Evolutionary conservation across 1,140 invertebrate species (phyloP), one percentile per base, ranked within the genome.

Genomic region (Drosophila pectinifera): DNA sequence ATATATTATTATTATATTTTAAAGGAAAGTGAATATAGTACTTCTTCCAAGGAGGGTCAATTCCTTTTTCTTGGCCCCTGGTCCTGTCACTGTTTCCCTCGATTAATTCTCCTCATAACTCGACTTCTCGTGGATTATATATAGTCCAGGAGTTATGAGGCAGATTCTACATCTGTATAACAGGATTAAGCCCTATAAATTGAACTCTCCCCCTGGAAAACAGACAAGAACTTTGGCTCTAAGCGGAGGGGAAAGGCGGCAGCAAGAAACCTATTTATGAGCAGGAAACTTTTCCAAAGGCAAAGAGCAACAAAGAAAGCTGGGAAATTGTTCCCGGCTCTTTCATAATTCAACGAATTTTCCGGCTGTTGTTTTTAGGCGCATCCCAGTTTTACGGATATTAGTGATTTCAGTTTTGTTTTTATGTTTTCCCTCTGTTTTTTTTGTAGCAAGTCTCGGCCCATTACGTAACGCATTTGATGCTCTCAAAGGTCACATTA

Each of bases 401-500:
- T 46, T 75, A 46, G 57, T 54, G 69, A 54, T 58, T 69, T 36
- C 41, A 43, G 41, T 76, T 76, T 56, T 76, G 56, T 48, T 62
- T 74, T 74, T 63, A 36, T 39, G 51, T 55, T 54, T 28, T 26
- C 31, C 64, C 68, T 86, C 81, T 70, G 51, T 72, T 86, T 86
- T 70, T 56, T 77, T 84, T 62, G 73, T 54, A 64, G 42, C 28
- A 10, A 31, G 57, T n/a, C 43, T 46, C 16, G 68, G 28, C 16
- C 73, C 77, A 89, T 89, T 89, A 84, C 76, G 76, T 70, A 88
- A 88, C 85, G 84, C 83, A 88, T 84, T 88, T 84, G 85, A 86
- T 86, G 83, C 80, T 89, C 84, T 88, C 84, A 84, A 80, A 88
- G 84, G 84, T 88, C 84, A 88, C 84, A 88, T 88, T 88, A 88